These are phyloP conservation scores for Sternotherus odoratus DNA, from an alignment of 2,797 vertebrate genomes.

Conservation along the genomic window DNA sequence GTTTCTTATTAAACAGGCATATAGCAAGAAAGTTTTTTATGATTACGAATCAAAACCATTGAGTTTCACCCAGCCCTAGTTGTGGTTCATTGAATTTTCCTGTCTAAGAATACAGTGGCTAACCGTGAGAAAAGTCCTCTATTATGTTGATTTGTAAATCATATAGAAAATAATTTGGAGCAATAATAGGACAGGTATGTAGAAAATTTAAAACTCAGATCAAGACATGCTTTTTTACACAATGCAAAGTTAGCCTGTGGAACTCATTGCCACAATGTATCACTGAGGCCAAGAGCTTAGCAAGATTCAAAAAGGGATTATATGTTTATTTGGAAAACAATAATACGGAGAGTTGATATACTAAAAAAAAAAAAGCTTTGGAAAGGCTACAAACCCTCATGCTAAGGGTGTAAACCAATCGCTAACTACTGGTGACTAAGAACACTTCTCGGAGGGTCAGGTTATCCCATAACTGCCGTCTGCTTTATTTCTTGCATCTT, in stretches of 20 bases:
- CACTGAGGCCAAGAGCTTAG: background rate
- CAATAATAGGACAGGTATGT: background rate
- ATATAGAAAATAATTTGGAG: background rate
- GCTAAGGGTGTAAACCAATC: background rate
- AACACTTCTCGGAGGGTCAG: background rate
- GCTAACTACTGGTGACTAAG: background rate
- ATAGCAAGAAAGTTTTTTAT: background rate
- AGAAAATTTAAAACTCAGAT: background rate
- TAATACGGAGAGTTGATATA: background rate
- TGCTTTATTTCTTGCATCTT: background rate
- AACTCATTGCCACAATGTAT: background rate
- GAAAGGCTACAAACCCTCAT: background rate
- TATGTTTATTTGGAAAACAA: background rate
- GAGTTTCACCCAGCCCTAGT: background rate
- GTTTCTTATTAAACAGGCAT: background rate
- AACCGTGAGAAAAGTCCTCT: background rate
- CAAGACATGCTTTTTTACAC: background rate
- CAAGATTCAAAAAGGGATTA: background rate
- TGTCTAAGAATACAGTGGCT: background rate
- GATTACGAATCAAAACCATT: background rate
- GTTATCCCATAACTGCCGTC: background rate
- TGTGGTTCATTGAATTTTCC: background rate
- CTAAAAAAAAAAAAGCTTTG: background rate
- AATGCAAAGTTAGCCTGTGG: background rate
- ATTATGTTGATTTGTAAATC: background rate